phyloP scores from a whole-genome alignment of 2,888 invertebrate genomes.

The Drosophila ezoana region DNA sequence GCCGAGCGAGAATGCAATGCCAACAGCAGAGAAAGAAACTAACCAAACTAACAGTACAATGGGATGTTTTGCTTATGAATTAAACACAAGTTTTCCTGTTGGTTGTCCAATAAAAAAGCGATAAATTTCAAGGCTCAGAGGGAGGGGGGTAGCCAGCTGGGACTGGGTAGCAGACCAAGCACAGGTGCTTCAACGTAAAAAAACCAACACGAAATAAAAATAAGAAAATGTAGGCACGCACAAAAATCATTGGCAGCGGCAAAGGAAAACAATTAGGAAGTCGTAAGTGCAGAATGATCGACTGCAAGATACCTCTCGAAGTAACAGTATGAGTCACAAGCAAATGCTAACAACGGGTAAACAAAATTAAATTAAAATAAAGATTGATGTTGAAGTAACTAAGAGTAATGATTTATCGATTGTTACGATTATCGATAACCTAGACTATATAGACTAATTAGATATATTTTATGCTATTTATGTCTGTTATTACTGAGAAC shows the following conservation, averaged over 20 bases:
- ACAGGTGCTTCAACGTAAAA: conserved; percentile 10
- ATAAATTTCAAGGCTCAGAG: conserved; percentile 13
- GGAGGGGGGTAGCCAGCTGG: neutral
- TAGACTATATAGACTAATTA: no score
- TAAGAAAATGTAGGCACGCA: conserved; percentile 49
- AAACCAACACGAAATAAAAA: conserved; percentile 7
- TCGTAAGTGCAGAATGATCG: neutral
- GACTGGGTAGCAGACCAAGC: neutral
- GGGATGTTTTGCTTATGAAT: conserved; percentile 65
- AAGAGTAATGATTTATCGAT: no score
- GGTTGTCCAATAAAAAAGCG: conserved; percentile 44
- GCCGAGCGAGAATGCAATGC: conserved; percentile 16
- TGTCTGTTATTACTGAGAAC: no score
- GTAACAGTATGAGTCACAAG: neutral
- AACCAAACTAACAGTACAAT: conserved; percentile 21
- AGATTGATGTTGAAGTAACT: no score
- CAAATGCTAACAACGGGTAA: no score
- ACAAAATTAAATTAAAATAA: no score
- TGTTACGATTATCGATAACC: no score
- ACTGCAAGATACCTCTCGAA: conserved; percentile 6
- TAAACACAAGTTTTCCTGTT: conserved; percentile 51
- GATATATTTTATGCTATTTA: no score
- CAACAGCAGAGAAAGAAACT: conserved; percentile 1
- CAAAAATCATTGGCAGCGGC: conserved; percentile 50
- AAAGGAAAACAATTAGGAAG: conserved; percentile 38